A percentile compares a stretch with the other conserved stretches of the same genome.
These are phyloP conservation scores for Agrochola litura DNA, from an alignment of 2,888 invertebrate species.

Conservation along the genomic window DNA sequence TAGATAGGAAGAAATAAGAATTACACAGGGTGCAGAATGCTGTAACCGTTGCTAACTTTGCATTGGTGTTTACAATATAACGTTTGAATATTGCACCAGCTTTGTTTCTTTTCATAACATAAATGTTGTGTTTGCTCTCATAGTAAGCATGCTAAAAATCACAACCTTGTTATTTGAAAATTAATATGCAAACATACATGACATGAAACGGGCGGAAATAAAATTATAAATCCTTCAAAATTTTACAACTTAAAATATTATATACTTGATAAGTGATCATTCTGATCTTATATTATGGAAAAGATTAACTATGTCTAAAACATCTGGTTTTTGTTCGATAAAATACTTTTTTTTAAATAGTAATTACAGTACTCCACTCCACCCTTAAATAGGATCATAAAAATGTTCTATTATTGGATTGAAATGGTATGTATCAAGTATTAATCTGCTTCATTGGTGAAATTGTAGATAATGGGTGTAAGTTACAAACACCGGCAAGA, in stretches of 20 bases:
- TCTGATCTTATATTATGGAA: not conserved
- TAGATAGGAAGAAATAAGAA: not conserved
- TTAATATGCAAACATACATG: not conserved
- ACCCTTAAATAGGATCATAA: conserved; percentile 35
- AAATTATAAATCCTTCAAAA: not conserved
- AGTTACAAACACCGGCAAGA: conserved; percentile 34
- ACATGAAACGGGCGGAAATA: no score
- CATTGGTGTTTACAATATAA: no score
- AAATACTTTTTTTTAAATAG: not conserved
- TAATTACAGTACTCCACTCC: conserved; percentile 32
- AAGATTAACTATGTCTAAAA: not conserved
- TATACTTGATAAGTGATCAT: no score
- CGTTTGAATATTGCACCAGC: not conserved
- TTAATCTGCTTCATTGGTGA: conserved; percentile 24
- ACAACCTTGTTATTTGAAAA: conserved; percentile 2
- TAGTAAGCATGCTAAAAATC: not conserved
- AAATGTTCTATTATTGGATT: conserved; percentile 18
- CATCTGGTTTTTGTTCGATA: not conserved
- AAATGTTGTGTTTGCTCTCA: not conserved
- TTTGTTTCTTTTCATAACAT: not conserved
- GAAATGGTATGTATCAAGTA: conserved; percentile 14
- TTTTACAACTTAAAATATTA: not conserved
- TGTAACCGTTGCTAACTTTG: not conserved
- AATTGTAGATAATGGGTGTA: conserved; percentile 31
- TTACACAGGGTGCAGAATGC: not conserved